Base-by-base conservation (phyloP, 1,140 invertebrate genomes). In the Sycophila sp. region DNA sequence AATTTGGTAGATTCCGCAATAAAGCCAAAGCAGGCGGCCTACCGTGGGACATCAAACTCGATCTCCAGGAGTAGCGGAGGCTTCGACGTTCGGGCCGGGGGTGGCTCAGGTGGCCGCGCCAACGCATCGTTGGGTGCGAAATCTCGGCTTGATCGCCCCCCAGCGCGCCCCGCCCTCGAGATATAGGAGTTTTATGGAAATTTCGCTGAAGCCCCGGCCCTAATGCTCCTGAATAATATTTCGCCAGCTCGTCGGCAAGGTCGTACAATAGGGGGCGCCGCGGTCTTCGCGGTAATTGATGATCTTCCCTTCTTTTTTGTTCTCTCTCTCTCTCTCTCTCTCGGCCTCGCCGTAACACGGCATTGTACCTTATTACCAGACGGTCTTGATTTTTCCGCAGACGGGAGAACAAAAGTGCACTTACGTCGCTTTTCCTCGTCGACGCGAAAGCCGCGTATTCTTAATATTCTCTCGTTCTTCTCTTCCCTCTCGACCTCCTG, bases 111-210 rank as follows among this genome's bases (percentile, higher is more conserved):
- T n/a, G n/a, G n/a, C n/a, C n/a, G n/a, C n/a, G n/a, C n/a, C n/a
- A n/a, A n/a, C n/a, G n/a, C 42, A 22, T 47, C 42, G 42, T n/a
- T n/a, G 34, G 22, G 60, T 32, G 30, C 40, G 24, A 24, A 63
- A 64, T 32, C 38, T 62, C 42, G 24, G n/a, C n/a, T 32, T 24
- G 62, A 68, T 71, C 67, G 75, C 78, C 79, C n/a, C n/a, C n/a
- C n/a, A n/a, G n/a, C n/a, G n/a, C n/a, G n/a, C n/a, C n/a, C n/a
- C n/a, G 76, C 79, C 78, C 76, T 75, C 77, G 78, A 71, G 72
- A 78, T 77, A 82, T 80, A 83, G 77, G 69, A 72, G 75, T 82
- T 82, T 83, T 83, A 83, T 83, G 81, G 78, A 79, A 82, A 83
- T 83, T 81, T 72, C 76, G 47, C 47, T 10, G 1, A 17, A 26